These are phyloP conservation scores for Strigamia crassipes DNA, from an alignment of 2,888 invertebrate genomes.

Conservation along the genomic window DNA sequence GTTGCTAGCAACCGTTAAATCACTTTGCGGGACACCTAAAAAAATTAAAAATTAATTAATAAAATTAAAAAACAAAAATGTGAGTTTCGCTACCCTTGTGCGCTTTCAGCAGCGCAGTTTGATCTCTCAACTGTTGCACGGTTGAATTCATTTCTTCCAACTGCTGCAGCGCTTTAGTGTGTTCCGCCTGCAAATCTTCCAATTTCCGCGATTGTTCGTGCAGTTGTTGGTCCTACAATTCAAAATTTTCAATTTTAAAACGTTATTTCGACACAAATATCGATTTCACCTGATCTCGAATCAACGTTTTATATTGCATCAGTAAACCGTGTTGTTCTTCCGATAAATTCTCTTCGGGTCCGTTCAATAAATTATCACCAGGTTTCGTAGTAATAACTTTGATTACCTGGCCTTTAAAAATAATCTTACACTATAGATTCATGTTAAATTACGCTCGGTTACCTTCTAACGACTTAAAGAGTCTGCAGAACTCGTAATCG, in stretches of 20 bases:
- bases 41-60: too few species aligned
- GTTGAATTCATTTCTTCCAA: conserved; percentile 72
- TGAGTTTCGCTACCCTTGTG: too few species aligned
- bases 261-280: too few species aligned
- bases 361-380: conserved; percentile 52
- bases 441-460: too few species aligned
- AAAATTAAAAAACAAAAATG: too few species aligned
- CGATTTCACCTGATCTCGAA: conserved; percentile 80
- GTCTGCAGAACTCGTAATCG: conserved; percentile 92
- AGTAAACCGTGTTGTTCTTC: conserved; percentile 64
- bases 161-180: conserved; percentile 57
- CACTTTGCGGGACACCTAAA: background rate
- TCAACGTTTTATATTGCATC: conserved; percentile 84
- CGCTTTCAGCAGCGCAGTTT: conserved; percentile 82
- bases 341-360: conserved; percentile 57
- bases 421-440: too few species aligned
- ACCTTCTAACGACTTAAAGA: conserved; percentile 72
- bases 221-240: conserved; percentile 57
- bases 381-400: conserved; percentile 56
- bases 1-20: background rate
- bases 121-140: conserved; percentile 78
- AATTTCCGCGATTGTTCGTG: conserved; percentile 55
- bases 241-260: too few species aligned
- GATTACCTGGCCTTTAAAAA: conserved; percentile 56
- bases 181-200: conserved; percentile 54